Evolutionary conservation across 2,113 vertebrate genomes (phyloP), one percentile per base, ranked within the genome.

Genomic region (Ceratotherium simum): DNA sequence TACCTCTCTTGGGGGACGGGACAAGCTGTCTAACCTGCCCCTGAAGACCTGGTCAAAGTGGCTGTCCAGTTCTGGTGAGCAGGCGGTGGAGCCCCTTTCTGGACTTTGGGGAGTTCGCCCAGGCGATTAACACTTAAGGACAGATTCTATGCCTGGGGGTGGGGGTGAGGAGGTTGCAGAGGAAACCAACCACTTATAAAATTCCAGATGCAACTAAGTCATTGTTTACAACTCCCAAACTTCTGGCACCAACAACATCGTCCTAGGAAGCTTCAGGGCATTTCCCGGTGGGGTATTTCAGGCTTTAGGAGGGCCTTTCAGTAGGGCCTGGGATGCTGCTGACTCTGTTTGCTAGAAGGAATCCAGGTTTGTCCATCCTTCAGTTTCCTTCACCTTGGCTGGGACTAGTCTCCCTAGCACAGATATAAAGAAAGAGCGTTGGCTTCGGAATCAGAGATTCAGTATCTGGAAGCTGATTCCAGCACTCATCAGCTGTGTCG

Each of bases 171-270:
- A 2, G 0, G 10, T 60, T 39, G 89, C 23, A 82, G 48, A 93
- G 3, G 33, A 31, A 81, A 12, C 18, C 5, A 39, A 17, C 6
- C 6, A 20, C 36, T 36, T 36, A 27, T 16, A 70, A 29, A 96
- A 90, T 93, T 46, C 48, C 56, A 92, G 51, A 79, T 83, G 33
- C 42, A 84, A 72, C 78, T 27, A 67, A 51, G 18, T 94, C 36
- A n/a, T 7, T 23, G 3, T 64, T 88, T 36, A 25, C 2, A 21
- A 11, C 5, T 85, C 36, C 29, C 33, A 82, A 33, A 23, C 33
- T n/a, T 75, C 39, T 31, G 21, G 46, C 31, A 3, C 51, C 54
- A 58, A 31, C 16, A 42, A 21, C 2, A 10, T 64, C 78, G 27
- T 33, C 27, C 13, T 51, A 8, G 76, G 69, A 91, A 82, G 33